Evolutionary conservation across 2,113 vertebrate species (phyloP).

Genomic region (Serinus canaria): DNA sequence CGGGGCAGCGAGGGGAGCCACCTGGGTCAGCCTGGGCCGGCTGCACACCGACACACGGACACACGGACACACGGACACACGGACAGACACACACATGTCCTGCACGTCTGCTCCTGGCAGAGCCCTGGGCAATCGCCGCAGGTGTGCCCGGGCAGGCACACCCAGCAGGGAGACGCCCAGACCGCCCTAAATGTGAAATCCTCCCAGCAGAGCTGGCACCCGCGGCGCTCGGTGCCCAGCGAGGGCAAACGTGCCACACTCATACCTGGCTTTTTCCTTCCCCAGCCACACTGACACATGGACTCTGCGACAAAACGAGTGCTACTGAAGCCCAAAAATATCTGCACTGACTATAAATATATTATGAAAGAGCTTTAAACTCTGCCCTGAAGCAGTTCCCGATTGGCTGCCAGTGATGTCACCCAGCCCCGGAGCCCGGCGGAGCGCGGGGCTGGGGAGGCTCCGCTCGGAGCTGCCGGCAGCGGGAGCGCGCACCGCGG

Average conservation of each 20-base stretch:
- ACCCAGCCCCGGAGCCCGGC: not conserved
- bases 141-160: not conserved
- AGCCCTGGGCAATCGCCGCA: accelerated
- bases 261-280: not conserved
- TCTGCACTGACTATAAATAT: slow-evolving; percentile 44
- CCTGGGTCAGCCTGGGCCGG: accelerated
- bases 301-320: slow-evolving; percentile 33
- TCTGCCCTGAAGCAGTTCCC: not conserved
- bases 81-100: not conserved
- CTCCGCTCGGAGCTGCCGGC: not conserved
- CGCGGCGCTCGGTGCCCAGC: not conserved
- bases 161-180: not conserved
- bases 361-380: slow-evolving; percentile 34
- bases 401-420: not conserved
- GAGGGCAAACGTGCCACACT: not conserved
- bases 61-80: not conserved
- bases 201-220: not conserved
- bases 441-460: not conserved
- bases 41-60: not conserved
- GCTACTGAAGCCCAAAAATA: slow-evolving; percentile 11
- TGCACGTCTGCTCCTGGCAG: not conserved
- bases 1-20: accelerated
- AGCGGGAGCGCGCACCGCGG: not conserved
- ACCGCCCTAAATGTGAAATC: not conserved
- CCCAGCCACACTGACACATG: not conserved